Conservation (phyloP, 2,113 vertebrate species). For the Sitta europaea region DNA sequence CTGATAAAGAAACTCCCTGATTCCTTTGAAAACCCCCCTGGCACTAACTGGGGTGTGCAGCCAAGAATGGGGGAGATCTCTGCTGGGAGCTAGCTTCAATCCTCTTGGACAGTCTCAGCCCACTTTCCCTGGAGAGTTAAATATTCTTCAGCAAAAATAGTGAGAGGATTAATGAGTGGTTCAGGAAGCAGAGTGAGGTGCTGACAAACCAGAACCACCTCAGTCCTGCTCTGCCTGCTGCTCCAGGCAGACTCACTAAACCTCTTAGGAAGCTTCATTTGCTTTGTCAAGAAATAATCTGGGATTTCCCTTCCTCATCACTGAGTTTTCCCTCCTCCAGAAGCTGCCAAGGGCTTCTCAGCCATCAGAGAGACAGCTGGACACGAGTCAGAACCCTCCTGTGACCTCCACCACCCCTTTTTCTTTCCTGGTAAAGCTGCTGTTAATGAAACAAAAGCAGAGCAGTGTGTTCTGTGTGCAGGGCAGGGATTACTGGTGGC, state of each 20-base stretch:
- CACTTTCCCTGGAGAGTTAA: background rate
- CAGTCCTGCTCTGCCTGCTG: background rate
- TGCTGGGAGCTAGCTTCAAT: background rate
- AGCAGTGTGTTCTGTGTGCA: background rate
- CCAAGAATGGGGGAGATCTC: background rate
- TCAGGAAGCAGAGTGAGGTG: background rate
- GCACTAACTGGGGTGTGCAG: background rate
- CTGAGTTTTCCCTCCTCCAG: slow-evolving; percentile 2
- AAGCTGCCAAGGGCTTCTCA: background rate
- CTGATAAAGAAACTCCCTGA: background rate
- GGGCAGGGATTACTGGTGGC: background rate
- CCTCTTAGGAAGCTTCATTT: background rate
- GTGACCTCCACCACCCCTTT: background rate
- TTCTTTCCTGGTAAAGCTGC: background rate
- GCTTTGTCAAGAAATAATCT: slow-evolving; percentile 29
- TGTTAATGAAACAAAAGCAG: background rate
- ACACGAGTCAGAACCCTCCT: background rate
- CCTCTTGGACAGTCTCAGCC: background rate
- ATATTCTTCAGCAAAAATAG: background rate
- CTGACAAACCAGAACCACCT: background rate
- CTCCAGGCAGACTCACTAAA: background rate
- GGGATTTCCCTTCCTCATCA: slow-evolving; percentile 17
- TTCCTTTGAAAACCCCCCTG: background rate
- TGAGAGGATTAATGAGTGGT: background rate
- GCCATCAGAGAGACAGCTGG: background rate